Evolutionary conservation across 2,113 vertebrate species (phyloP), one percentile per base, ranked within the genome.

Genomic region (Melanocharis versteri): DNA sequence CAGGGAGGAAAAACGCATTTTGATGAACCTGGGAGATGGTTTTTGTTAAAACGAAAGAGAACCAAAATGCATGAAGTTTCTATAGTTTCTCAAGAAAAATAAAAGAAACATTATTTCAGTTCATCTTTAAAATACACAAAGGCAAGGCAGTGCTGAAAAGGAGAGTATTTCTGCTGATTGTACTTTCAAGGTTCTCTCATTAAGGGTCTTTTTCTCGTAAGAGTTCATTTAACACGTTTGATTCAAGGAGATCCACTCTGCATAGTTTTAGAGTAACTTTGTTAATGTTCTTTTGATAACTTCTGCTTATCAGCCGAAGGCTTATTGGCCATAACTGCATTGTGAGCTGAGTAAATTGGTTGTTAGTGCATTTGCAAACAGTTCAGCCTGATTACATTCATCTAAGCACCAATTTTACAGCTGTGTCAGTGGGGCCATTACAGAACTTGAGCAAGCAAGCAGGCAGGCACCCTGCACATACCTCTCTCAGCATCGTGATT

Each of bases 361-460:
- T 70, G 57, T 47, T 72, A 58, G 30, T 90, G 81, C 33, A 47
- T 82, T 94, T 83, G 60, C 50, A 85, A 87, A 89, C 45, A 40
- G 57, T 76, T 87, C 77, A 87, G 86, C 51, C 58, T 91, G 91
- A 91, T 77, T 83, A 50, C 45, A 47, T 64, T 83, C 84, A 60
- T 92, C 69, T 65, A 57, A 89, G 91, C 87, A 91, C 60, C 88
- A 50, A 69, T 70, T 97, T 93, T 95, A 94, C 80, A 91, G 21
- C 86, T 82, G 80, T 81, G 81, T 85, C 96, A 86, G 86, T 73
- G 65, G 71, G 85, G 78, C 76, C 40, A 33, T 79, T 70, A 87
- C 87, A 95, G 86, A 92, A 79, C 66, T 54, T 13, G 91, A 94
- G 80, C 1, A 12, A 42, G 42, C 19, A 33, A 65, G 71, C 79